phyloP scores from a whole-genome alignment of 2,797 vertebrate genomes.

The Melanotaenia boesemani region DNA sequence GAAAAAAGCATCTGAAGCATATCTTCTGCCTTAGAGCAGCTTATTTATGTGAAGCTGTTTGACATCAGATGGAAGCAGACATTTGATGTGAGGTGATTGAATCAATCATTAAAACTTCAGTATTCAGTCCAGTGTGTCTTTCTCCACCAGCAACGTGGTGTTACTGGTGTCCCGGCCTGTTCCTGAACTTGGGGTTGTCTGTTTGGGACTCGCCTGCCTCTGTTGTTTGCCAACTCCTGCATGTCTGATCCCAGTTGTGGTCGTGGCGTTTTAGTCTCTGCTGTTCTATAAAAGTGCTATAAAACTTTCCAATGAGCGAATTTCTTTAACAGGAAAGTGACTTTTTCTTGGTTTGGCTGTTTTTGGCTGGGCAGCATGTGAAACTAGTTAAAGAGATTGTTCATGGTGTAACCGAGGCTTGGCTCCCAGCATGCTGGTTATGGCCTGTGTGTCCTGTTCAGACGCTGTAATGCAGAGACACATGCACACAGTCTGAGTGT shows the following conservation, averaged over 20 bases:
- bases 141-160: neutral
- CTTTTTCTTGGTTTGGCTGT: constrained; percentile 40
- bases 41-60: too few species aligned
- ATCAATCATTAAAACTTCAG: too few species aligned
- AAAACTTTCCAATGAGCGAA: constrained; percentile 60
- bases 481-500: constrained; percentile 23
- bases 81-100: too few species aligned
- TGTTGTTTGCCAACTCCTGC: constrained; percentile 33
- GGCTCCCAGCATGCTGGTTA: constrained; percentile 53
- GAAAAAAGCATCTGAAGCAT: too few species aligned
- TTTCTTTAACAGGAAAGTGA: constrained; percentile 47
- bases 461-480: constrained; percentile 43
- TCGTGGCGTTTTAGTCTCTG: constrained; percentile 9
- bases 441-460: constrained; percentile 59
- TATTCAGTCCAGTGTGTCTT: too few species aligned
- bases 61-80: neutral
- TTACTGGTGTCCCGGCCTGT: neutral
- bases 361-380: constrained; percentile 46
- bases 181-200: neutral
- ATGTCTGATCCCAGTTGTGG: constrained; percentile 40
- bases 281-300: constrained; percentile 36
- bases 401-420: constrained; percentile 46
- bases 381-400: constrained; percentile 40
- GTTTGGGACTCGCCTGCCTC: neutral
- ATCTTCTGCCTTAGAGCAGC: too few species aligned